A percentile compares a stretch with the other conserved stretches of the same genome.
Conservation (phyloP, 2,797 vertebrate species). For the Neostethus bicornis region DNA sequence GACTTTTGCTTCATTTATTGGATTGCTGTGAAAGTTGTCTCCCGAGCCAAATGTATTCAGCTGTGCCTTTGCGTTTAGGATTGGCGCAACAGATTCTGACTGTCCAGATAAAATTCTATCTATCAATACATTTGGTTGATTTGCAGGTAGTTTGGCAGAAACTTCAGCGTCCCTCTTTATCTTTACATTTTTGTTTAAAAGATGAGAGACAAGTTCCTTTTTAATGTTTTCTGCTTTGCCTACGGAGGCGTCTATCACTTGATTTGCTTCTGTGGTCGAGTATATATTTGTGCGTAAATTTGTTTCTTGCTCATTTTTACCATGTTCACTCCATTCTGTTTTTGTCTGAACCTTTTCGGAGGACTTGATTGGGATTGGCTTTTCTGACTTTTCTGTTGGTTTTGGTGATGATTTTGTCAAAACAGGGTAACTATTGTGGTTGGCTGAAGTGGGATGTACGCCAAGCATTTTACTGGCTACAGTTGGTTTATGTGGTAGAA, state of each 20-base stretch:
- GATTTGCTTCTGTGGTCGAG: constrained; percentile 1
- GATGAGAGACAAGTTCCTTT: constrained; percentile 8
- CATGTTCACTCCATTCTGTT: constrained; percentile 6
- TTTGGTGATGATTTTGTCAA: neutral
- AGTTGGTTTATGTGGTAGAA: constrained; percentile 3
- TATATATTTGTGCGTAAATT: constrained; percentile 17
- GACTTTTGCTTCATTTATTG: constrained; percentile 13
- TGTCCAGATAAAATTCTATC: constrained; percentile 17
- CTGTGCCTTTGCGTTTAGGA: constrained; percentile 15
- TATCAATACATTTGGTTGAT: constrained; percentile 5
- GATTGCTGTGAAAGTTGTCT: constrained; percentile 10
- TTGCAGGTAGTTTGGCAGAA: constrained; percentile 5
- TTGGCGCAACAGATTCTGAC: constrained; percentile 6
- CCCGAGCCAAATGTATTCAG: constrained; percentile 13
- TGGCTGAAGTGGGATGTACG: constrained; percentile 2
- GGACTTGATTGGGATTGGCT: neutral
- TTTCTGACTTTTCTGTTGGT: constrained; percentile 16
- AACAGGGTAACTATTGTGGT: constrained; percentile 15
- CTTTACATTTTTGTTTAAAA: constrained; percentile 20
- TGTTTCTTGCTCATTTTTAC: constrained; percentile 19
- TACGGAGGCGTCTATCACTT: constrained; percentile 4
- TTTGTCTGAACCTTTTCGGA: neutral
- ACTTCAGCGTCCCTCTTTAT: constrained; percentile 18
- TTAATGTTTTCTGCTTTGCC: constrained; percentile 22
- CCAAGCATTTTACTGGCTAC: constrained; percentile 21